These are phyloP conservation scores for Poeciliopsis turneri DNA, from an alignment of 2,797 vertebrate genomes.

Conservation along the genomic window DNA sequence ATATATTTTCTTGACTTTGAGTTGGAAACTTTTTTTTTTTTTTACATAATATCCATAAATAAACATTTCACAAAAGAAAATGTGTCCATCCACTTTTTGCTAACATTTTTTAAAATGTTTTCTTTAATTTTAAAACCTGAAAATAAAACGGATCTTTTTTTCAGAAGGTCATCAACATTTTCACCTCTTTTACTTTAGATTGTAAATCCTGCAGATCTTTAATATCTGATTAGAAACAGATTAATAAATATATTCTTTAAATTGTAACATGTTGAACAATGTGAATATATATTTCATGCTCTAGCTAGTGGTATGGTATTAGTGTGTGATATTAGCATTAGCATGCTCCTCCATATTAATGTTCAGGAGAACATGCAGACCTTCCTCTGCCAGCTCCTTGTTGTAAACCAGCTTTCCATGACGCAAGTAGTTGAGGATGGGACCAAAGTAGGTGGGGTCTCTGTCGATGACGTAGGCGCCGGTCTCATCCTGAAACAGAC, in stretches of 20 bases:
- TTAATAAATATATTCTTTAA: not conserved
- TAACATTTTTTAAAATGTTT: no score
- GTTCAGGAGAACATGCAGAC: slow-evolving; percentile 63
- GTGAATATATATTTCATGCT: not conserved
- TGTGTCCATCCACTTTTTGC: no score
- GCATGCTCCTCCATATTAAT: not conserved
- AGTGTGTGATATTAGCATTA: not conserved
- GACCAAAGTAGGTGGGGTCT: slow-evolving; percentile 97
- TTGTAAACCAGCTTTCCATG: slow-evolving; percentile 97
- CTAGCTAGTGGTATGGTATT: not conserved
- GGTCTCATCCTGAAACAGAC: slow-evolving; percentile 87
- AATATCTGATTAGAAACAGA: not conserved
- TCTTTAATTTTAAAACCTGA: no score
- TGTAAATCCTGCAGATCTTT: no score
- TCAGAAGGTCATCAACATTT: no score
- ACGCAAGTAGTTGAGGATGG: slow-evolving; percentile 95
- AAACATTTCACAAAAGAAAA: no score
- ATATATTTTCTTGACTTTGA: no score
- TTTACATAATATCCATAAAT: no score
- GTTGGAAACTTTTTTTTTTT: no score
- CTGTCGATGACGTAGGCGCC: slow-evolving; percentile 97
- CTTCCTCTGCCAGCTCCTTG: slow-evolving; percentile 98
- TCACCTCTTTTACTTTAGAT: no score
- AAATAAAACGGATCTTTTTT: no score
- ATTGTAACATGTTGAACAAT: not conserved